These are phyloP conservation scores for Chamaea fasciata DNA, from an alignment of 2,113 vertebrate species.

Conservation along the genomic window DNA sequence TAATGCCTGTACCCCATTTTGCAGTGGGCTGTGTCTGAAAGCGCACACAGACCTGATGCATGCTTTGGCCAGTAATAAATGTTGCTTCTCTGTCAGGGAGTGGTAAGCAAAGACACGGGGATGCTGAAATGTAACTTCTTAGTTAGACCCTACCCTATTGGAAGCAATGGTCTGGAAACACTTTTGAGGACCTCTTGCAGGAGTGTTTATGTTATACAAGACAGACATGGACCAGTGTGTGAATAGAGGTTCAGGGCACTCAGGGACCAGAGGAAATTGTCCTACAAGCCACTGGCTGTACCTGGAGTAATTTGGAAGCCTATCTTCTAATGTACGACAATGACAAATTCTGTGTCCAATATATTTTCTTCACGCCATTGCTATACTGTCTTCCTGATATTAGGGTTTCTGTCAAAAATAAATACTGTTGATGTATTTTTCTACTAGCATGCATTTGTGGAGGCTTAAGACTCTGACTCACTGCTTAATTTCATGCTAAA, in stretches of 20 bases:
- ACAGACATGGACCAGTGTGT: not conserved
- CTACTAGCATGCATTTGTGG: not conserved
- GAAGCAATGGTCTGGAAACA: not conserved
- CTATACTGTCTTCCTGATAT: not conserved
- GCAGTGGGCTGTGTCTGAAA: not conserved
- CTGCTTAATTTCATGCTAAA: not conserved
- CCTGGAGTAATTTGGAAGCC: not conserved
- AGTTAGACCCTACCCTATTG: not conserved
- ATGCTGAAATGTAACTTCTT: not conserved
- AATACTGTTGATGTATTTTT: not conserved
- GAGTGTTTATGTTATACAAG: fast-evolving
- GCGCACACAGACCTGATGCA: not conserved
- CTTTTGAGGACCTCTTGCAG: not conserved
- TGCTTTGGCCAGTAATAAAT: not conserved
- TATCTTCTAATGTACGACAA: not conserved
- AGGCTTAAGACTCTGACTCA: not conserved
- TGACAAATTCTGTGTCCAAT: not conserved
- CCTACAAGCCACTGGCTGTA: not conserved
- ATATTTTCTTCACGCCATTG: not conserved
- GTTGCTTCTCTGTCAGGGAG: not conserved
- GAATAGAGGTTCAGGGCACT: not conserved
- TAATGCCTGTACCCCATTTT: not conserved
- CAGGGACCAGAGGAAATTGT: not conserved
- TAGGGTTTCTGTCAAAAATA: not conserved
- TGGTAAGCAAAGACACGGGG: not conserved